These are phyloP conservation scores for Tenualosa ilisha DNA, from an alignment of 2,797 vertebrate genomes.

Conservation along the genomic window DNA sequence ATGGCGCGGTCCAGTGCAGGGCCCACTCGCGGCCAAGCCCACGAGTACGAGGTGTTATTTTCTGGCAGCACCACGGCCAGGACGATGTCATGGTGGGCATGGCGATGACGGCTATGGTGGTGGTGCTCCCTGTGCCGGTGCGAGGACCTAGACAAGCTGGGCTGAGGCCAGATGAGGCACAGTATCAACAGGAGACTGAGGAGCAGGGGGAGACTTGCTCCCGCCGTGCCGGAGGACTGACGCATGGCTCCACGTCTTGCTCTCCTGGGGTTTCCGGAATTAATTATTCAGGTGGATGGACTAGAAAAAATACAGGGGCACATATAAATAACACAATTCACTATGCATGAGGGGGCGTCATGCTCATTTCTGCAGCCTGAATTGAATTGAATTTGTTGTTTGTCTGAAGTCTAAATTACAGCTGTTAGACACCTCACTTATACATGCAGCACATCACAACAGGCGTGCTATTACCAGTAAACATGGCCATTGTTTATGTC, in stretches of 20 bases:
- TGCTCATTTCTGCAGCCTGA: not conserved
- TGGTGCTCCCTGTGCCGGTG: slow-evolving; percentile 32
- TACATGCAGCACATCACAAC: not conserved
- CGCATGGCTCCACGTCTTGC: slow-evolving; percentile 50
- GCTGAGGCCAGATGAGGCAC: slow-evolving; percentile 35
- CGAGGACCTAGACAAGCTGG: not conserved
- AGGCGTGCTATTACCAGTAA: not conserved
- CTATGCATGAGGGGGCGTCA: not conserved
- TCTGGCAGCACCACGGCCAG: slow-evolving; percentile 86
- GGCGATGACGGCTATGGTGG: slow-evolving; percentile 14
- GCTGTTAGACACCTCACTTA: not conserved
- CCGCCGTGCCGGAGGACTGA: slow-evolving; percentile 48
- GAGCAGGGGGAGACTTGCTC: slow-evolving; percentile 49
- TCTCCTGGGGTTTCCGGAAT: slow-evolving; percentile 28
- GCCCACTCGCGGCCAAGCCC: slow-evolving; percentile 91
- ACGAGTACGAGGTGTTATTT: slow-evolving; percentile 84
- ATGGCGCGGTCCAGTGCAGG: slow-evolving; percentile 81
- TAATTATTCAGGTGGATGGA: slow-evolving; percentile 43
- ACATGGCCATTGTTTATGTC: not conserved
- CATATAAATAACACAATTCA: slow-evolving; percentile 18
- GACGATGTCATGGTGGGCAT: slow-evolving; percentile 66
- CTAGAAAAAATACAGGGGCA: slow-evolving; percentile 35
- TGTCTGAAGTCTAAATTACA: slow-evolving; percentile 4
- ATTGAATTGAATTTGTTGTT: not conserved
- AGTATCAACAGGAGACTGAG: not conserved